phyloP scores from a whole-genome alignment of 2,113 vertebrate species.

The Hoplias malabaricus region DNA sequence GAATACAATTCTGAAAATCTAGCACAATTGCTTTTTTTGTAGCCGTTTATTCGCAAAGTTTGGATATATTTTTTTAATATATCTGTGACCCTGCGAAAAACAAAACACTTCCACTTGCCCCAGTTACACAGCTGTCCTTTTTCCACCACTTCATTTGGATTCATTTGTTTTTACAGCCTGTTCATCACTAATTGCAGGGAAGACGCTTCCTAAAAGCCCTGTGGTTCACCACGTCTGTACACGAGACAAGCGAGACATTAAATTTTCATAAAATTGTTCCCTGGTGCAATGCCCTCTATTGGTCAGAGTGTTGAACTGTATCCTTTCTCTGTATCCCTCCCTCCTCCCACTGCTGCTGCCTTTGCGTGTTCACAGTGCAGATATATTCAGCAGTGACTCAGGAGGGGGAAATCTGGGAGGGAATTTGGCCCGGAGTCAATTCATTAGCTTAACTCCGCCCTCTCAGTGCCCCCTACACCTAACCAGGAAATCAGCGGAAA shows the following conservation, averaged over 20 bases:
- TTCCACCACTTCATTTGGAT: too few species aligned
- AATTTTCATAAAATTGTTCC: not conserved
- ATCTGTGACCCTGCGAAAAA: too few species aligned
- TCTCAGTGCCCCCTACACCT: not conserved
- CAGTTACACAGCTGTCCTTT: too few species aligned
- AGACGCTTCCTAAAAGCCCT: not conserved
- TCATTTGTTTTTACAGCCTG: not conserved
- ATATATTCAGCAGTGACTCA: slow-evolving; percentile 45
- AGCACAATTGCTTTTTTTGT: too few species aligned
- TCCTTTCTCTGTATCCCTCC: not conserved
- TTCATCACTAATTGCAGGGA: not conserved
- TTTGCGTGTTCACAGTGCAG: slow-evolving; percentile 61
- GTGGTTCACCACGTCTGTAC: not conserved
- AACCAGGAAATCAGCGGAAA: slow-evolving; percentile 52
- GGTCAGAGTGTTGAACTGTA: not conserved
- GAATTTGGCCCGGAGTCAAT: slow-evolving; percentile 50
- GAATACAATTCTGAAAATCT: too few species aligned
- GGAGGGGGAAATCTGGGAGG: not conserved
- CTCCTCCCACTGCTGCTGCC: slow-evolving; percentile 38
- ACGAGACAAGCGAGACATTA: not conserved
- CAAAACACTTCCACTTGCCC: too few species aligned
- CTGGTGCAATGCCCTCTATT: not conserved
- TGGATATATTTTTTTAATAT: too few species aligned
- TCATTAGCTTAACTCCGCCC: slow-evolving; percentile 35
- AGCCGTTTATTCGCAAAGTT: too few species aligned